Base-by-base conservation (phyloP, 2,113 vertebrate genomes). In the Cyanistes caeruleus region DNA sequence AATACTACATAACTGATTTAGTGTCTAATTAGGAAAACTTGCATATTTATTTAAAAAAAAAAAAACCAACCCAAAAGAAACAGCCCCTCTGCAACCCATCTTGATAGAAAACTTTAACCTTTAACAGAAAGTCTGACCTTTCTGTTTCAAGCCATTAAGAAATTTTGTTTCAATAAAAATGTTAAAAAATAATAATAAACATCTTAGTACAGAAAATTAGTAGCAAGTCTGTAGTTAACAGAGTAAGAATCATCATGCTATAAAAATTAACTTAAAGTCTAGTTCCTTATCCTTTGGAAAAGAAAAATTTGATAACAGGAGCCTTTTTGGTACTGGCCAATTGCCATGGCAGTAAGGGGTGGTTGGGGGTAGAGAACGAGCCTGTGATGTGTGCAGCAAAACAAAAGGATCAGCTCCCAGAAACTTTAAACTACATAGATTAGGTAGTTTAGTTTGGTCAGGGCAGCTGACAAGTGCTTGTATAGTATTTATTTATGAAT, bases 401-500 rank as follows among this genome's bases (percentile, higher is more conserved):
- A 65, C 11, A 11, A 72, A 75, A 78, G 55, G 28, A 84, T 67
- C 48, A 67, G 75, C 59, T 91, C 84, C 67, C 64, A 74, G 53
- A 53, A 89, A 86, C 52, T 25, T 74, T 20, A 19, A 33, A 64
- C 60, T 62, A n/a, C 69, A 88, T 48, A 89, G 67, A 93, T 30
- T 18, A n/a, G 27, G n/a, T n/a, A n/a, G n/a, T n/a, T n/a, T n/a
- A n/a, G n/a, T n/a, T n/a, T 74, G 90, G 33, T 63, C 85, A 93
- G 83, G 56, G 65, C 80, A 93, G 67, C 73, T 95, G 84, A 94
- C 49, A 81, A 83, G 62, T 82, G 84, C 91, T 95, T 3, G 14
- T 79, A 41, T 10, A 91, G 63, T 86, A 87, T 96, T 97, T 96
- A 97, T 97, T 97, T 88, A 88, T 77, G 41, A 90, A 86, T 95